Conservation (phyloP, 2,797 vertebrate species). For the Odontamblyopus rebecca region DNA sequence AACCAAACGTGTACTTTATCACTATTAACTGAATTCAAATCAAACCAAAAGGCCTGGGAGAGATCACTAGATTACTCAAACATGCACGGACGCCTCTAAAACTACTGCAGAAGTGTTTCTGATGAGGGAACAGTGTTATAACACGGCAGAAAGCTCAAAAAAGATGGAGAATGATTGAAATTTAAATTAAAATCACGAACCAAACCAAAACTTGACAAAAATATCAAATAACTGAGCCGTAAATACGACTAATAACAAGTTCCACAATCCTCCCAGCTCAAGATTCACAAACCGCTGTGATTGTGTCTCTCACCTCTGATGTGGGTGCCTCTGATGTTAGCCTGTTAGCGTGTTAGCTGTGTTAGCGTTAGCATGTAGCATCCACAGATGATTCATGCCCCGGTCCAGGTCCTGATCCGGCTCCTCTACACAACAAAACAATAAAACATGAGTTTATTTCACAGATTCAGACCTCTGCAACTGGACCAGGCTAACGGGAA, state of each 20-base stretch:
- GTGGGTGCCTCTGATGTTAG: background rate
- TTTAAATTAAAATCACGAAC: too few species aligned
- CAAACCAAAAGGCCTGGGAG: too few species aligned
- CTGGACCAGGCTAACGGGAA: background rate
- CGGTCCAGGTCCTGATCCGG: background rate
- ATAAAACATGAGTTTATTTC: background rate
- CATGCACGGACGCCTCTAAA: too few species aligned
- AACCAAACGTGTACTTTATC: background rate
- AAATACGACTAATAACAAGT: background rate
- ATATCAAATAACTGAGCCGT: background rate
- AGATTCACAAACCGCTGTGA: background rate
- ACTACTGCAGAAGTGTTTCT: too few species aligned
- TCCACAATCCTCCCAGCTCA: too few species aligned
- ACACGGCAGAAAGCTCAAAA: too few species aligned
- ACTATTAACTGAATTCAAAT: too few species aligned
- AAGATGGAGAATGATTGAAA: too few species aligned
- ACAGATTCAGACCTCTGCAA: background rate
- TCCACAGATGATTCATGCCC: background rate
- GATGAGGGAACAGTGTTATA: too few species aligned
- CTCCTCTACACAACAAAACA: background rate
- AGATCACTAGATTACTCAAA: too few species aligned
- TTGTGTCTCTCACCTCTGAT: background rate
- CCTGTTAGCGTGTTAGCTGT: too few species aligned
- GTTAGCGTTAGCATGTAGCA: background rate
- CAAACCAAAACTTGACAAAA: too few species aligned